A percentile compares a stretch with the other conserved stretches of the same genome.
These are phyloP conservation scores for Mus spicilegus DNA, from an alignment of 2,113 vertebrate genomes.

Conservation along the genomic window DNA sequence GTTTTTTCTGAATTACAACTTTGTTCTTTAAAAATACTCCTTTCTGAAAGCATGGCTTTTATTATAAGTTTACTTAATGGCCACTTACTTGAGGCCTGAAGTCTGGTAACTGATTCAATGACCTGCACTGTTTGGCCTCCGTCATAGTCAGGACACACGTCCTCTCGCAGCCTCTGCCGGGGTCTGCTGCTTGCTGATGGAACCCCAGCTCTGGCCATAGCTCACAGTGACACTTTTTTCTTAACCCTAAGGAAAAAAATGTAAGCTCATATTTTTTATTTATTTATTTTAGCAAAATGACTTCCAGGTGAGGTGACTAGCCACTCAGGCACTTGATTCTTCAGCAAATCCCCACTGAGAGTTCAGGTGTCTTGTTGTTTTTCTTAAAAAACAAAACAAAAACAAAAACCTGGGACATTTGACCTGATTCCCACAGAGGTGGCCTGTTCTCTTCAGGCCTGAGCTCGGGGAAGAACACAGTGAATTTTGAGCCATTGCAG, in stretches of 20 bases:
- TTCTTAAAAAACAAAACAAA: no score
- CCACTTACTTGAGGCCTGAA: constrained; percentile 6
- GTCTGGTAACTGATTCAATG: neutral
- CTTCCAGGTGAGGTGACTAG: neutral
- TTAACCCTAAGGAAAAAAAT: neutral
- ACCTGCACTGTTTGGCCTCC: neutral
- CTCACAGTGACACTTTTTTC: constrained; percentile 36
- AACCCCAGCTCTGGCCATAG: constrained; percentile 8
- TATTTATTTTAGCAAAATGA: neutral
- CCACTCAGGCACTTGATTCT: constrained; percentile 58
- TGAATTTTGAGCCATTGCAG: neutral
- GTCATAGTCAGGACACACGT: neutral
- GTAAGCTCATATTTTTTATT: neutral
- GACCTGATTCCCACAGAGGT: constrained; percentile 32
- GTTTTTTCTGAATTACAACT: constrained; percentile 45
- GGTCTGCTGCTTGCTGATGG: constrained; percentile 4
- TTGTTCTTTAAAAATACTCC: constrained; percentile 39
- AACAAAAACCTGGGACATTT: neutral
- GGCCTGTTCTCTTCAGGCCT: constrained; percentile 14
- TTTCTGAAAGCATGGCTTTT: constrained; percentile 1
- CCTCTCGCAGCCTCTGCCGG: constrained; percentile 46
- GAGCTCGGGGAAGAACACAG: neutral
- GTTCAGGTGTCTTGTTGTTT: constrained; percentile 50
- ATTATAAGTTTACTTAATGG: neutral
- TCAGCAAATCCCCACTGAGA: constrained; percentile 43